These are phyloP conservation scores for Tetanocera ferruginea DNA, from an alignment of 2,888 invertebrate species.

Conservation along the genomic window DNA sequence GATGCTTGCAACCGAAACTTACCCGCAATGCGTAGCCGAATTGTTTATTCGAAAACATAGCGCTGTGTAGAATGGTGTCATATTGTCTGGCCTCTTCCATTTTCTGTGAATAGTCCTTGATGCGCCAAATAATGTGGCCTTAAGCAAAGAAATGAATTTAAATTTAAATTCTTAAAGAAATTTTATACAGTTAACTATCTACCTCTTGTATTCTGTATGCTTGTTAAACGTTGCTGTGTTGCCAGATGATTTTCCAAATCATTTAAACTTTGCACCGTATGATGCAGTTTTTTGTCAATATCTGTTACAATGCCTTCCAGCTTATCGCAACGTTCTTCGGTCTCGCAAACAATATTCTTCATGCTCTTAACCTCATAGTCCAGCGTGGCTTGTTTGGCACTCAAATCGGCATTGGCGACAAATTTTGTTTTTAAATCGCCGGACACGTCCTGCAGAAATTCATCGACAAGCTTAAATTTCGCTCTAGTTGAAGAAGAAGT, in stretches of 20 bases:
- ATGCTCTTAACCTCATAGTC: slow-evolving; percentile 72
- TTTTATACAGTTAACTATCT: neutral
- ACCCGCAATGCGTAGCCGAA: slow-evolving; percentile 83
- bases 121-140: slow-evolving; percentile 79
- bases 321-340: slow-evolving; percentile 72
- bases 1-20: slow-evolving; percentile 48
- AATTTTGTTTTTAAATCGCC: slow-evolving; percentile 63
- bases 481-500: slow-evolving; percentile 50
- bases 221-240: slow-evolving; percentile 64
- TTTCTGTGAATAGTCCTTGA: slow-evolving; percentile 76
- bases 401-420: slow-evolving; percentile 63
- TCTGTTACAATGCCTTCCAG: slow-evolving; percentile 69
- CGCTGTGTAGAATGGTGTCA: slow-evolving; percentile 76
- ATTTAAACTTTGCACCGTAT: slow-evolving; percentile 70
- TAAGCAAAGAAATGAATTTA: slow-evolving; percentile 21
- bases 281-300: slow-evolving; percentile 67
- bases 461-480: slow-evolving; percentile 63
- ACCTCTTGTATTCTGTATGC: slow-evolving; percentile 67
- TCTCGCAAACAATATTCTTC: slow-evolving; percentile 71
- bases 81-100: slow-evolving; percentile 78
- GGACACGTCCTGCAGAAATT: slow-evolving; percentile 58
- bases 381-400: slow-evolving; percentile 70
- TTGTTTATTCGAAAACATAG: slow-evolving; percentile 78
- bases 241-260: slow-evolving; percentile 70
- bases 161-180: neutral